A percentile compares a stretch with the other conserved stretches of the same genome.
Conservation (phyloP, 2,113 vertebrate species). For the Cepphus grylle region DNA sequence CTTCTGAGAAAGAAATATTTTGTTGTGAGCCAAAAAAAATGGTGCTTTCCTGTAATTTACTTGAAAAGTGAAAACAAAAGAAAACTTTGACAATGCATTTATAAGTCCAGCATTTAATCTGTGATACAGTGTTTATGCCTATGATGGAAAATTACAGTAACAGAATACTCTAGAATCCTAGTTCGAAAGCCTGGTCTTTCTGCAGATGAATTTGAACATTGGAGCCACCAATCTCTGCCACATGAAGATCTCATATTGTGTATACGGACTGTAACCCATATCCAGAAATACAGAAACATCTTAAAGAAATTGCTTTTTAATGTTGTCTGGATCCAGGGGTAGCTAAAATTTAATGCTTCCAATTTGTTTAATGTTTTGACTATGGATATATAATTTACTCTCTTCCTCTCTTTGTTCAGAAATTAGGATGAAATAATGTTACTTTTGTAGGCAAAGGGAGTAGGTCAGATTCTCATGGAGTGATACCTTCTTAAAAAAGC, state of each 20-base stretch:
- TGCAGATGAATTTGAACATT: neutral
- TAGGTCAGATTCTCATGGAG: neutral
- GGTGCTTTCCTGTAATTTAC: neutral
- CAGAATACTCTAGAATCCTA: neutral
- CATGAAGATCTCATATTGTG: neutral
- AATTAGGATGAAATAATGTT: neutral
- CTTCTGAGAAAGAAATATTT: neutral
- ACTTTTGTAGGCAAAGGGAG: neutral
- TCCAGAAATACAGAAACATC: neutral
- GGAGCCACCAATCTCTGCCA: neutral
- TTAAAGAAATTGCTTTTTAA: constrained; percentile 16
- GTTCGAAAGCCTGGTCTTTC: neutral
- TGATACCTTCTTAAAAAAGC: neutral
- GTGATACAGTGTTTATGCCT: neutral
- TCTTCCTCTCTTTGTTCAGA: neutral
- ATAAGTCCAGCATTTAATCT: neutral
- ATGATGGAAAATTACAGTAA: neutral
- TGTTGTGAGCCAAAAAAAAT: neutral
- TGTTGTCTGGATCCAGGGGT: neutral
- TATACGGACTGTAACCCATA: neutral
- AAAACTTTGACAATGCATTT: neutral
- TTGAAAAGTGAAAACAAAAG: neutral
- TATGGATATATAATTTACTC: neutral
- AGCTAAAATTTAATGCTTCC: neutral
- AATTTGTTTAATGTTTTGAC: neutral